phyloP scores from a whole-genome alignment of 2,797 vertebrate genomes.

The Alauda arvensis region DNA sequence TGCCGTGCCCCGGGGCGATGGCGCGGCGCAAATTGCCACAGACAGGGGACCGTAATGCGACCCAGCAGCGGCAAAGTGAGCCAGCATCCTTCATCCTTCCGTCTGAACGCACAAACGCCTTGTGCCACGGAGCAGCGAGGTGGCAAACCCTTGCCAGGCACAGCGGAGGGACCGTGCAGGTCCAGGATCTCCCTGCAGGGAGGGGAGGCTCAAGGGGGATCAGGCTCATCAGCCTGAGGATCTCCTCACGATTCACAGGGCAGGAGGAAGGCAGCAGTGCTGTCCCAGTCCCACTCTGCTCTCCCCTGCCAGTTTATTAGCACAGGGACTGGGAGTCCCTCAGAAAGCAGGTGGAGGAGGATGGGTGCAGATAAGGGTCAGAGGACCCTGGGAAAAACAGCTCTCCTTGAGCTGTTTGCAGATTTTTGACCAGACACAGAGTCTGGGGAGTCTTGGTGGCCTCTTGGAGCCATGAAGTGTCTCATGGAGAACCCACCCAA shows the following conservation, averaged over 20 bases:
- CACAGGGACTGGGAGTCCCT: not conserved
- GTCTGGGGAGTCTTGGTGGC: not conserved
- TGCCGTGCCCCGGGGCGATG: not conserved
- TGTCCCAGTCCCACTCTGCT: not conserved
- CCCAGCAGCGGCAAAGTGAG: not conserved
- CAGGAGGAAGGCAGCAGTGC: rapidly evolving
- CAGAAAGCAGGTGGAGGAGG: not conserved
- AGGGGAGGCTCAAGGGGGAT: not conserved
- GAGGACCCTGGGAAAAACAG: not conserved
- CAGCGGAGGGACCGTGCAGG: rapidly evolving
- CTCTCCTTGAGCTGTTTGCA: not conserved
- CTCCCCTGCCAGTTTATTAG: rapidly evolving
- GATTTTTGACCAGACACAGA: not conserved
- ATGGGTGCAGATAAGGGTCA: not conserved
- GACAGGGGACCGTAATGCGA: not conserved
- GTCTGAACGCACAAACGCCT: not conserved
- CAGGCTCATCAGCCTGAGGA: not conserved
- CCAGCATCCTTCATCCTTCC: not conserved
- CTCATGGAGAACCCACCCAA: not conserved
- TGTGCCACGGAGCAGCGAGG: not conserved
- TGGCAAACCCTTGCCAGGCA: not conserved
- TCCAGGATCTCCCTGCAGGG: not conserved
- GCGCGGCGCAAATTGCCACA: not conserved
- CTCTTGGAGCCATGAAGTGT: not conserved
- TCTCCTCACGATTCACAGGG: not conserved